Conservation (phyloP, 2,797 vertebrate species). For the Poeciliopsis presidionis region DNA sequence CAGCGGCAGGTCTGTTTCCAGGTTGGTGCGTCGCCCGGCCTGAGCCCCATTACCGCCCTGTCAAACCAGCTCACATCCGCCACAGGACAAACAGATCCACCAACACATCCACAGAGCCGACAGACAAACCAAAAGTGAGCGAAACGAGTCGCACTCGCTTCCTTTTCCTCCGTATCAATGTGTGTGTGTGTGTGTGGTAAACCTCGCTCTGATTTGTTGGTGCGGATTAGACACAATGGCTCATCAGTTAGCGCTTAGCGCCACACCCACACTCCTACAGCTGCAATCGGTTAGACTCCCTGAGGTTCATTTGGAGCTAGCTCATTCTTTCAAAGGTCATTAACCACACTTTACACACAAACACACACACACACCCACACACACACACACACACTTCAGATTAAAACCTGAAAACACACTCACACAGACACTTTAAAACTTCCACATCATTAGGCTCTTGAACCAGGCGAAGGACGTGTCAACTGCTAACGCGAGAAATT, state of each 20-base stretch:
- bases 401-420: conserved; percentile 20
- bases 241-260: conserved; percentile 47
- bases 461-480: conserved; percentile 47
- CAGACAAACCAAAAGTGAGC: background rate
- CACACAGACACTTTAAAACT: conserved; percentile 27
- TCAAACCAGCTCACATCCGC: conserved; percentile 71
- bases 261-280: conserved; percentile 15
- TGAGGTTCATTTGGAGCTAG: conserved; percentile 69
- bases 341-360: conserved; percentile 50
- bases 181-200: conserved; percentile 18
- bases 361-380: conserved; percentile 19
- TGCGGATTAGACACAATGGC: conserved; percentile 38
- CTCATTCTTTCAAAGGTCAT: conserved; percentile 74
- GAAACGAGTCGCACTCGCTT: background rate
- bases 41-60: conserved; percentile 80
- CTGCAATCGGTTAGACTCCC: conserved; percentile 62
- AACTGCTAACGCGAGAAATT: conserved; percentile 62
- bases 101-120: background rate
- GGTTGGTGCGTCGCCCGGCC: conserved; percentile 50
- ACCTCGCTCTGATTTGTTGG: conserved; percentile 66
- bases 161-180: conserved; percentile 9
- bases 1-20: conserved; percentile 57
- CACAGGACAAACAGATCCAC: conserved; percentile 28
- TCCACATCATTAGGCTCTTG: conserved; percentile 2
- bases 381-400: conserved; percentile 20